phyloP scores from a whole-genome alignment of 2,113 vertebrate genomes.

The Balaeniceps rex region DNA sequence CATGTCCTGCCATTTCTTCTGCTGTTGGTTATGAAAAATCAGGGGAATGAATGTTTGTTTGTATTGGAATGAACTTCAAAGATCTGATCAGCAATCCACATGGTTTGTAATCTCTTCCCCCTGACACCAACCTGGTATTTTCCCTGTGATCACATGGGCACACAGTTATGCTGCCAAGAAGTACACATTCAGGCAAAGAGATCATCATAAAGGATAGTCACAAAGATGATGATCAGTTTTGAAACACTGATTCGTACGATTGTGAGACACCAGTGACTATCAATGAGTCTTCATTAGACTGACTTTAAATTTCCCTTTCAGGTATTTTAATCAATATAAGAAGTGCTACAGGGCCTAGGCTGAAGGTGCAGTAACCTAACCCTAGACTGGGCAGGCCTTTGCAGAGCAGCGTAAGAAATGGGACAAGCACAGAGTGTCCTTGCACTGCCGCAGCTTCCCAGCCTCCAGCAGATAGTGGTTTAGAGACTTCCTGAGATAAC shows the following conservation, averaged over 20 bases:
- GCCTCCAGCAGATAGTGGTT: neutral
- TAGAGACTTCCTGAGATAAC: neutral
- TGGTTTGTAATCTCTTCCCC: neutral
- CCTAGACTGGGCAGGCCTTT: neutral
- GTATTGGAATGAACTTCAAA: neutral
- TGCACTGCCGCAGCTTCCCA: neutral
- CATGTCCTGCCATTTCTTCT: neutral
- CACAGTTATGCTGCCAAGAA: neutral
- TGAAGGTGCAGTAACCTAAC: neutral
- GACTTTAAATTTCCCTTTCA: neutral
- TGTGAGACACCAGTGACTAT: neutral
- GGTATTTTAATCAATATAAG: neutral
- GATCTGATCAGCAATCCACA: neutral
- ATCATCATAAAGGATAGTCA: neutral
- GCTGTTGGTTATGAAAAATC: neutral
- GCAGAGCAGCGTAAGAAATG: neutral
- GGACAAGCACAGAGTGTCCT: neutral
- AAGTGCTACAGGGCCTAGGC: neutral
- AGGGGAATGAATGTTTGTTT: neutral
- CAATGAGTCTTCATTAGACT: neutral
- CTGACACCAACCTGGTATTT: neutral
- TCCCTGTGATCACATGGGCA: neutral
- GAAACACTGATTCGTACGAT: neutral
- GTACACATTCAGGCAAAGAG: neutral
- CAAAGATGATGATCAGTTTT: neutral